Percentiles rank a stretch among this genome's conserved stretches.
phyloP scores from a whole-genome alignment of 2,113 vertebrate genomes.

The Colius striatus region DNA sequence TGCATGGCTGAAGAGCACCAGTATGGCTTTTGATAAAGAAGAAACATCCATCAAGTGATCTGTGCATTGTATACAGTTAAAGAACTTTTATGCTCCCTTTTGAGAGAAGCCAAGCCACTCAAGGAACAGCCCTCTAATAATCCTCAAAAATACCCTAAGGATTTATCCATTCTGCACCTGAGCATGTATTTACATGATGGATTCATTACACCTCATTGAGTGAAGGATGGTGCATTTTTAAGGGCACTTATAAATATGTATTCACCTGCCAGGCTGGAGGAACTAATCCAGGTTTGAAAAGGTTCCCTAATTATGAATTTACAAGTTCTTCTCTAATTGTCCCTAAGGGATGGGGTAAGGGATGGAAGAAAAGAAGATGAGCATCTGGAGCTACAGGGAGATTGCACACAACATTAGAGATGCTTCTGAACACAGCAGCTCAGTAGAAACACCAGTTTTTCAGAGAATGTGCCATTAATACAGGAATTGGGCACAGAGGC shows the following conservation, averaged over 20 bases:
- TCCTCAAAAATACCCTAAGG: neutral
- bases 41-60: no score
- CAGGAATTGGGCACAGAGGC: neutral
- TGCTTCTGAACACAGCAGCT: neutral
- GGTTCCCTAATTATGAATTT: slow-evolving; percentile 27
- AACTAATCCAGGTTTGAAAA: slow-evolving; percentile 26
- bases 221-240: neutral
- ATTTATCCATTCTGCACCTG: slow-evolving; percentile 26
- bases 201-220: slow-evolving; percentile 39
- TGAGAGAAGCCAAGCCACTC: neutral
- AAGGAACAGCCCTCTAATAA: neutral
- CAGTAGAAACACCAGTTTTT: neutral
- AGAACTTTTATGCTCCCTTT: neutral
- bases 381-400: neutral
- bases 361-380: neutral
- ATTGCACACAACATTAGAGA: neutral
- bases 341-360: neutral
- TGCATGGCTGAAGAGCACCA: no score
- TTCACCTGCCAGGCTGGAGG: neutral
- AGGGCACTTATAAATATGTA: slow-evolving; percentile 36
- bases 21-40: no score
- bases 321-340: slow-evolving; percentile 6
- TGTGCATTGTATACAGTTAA: neutral
- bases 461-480: neutral
- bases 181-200: slow-evolving; percentile 13